These are phyloP conservation scores for Cinclus cinclus DNA, from an alignment of 2,113 vertebrate species.

Conservation along the genomic window DNA sequence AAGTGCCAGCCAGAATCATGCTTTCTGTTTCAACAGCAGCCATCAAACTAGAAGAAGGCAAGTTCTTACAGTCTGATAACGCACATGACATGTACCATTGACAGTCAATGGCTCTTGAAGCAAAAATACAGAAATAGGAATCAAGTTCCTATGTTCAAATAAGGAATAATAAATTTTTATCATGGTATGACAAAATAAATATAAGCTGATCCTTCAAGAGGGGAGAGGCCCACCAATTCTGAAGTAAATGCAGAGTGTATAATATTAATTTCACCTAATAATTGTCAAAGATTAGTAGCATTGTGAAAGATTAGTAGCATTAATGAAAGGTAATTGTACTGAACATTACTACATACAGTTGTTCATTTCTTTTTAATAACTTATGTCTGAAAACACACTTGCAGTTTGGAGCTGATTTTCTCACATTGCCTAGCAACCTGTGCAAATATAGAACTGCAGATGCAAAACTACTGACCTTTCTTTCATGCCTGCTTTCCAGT, in stretches of 20 bases:
- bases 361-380: slow-evolving; percentile 63
- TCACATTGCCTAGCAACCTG: slow-evolving; percentile 75
- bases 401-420: slow-evolving; percentile 59
- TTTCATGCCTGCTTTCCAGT: slow-evolving; percentile 22
- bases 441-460: slow-evolving; percentile 73
- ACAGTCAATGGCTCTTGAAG: background rate
- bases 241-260: background rate
- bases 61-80: background rate
- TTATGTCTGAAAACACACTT: slow-evolving; percentile 59
- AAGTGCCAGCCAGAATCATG: background rate
- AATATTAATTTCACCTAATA: background rate
- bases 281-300: background rate
- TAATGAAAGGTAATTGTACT: background rate
- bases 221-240: background rate
- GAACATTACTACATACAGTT: slow-evolving; percentile 6
- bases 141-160: background rate
- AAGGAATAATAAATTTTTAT: background rate
- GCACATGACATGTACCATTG: rapidly evolving
- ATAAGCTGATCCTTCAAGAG: background rate
- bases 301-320: background rate
- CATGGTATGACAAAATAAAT: background rate
- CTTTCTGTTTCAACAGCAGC: background rate
- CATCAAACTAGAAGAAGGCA: background rate
- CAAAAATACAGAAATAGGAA: background rate
- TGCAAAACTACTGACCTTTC: slow-evolving; percentile 72